Evolutionary conservation across 2,113 vertebrate species (phyloP).

Genomic region (Petaurus breviceps): DNA sequence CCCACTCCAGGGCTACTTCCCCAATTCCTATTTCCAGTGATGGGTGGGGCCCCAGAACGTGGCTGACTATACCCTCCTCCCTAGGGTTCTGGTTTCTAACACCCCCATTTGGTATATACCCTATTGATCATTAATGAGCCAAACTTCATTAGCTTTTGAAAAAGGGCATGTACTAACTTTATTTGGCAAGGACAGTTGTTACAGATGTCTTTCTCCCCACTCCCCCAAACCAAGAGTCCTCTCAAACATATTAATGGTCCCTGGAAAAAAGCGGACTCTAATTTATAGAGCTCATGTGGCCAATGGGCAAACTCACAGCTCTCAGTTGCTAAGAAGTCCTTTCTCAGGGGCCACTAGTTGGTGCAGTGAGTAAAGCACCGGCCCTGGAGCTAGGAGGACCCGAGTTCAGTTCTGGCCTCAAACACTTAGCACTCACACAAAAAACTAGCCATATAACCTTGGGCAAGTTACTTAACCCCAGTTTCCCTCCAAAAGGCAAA

Average conservation of each 20-base stretch:
- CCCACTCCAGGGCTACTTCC: neutral
- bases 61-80: neutral
- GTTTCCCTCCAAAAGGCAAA: too few species aligned
- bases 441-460: too few species aligned
- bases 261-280: neutral
- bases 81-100: neutral
- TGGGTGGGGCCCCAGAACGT: neutral
- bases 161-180: neutral
- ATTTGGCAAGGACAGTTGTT: neutral
- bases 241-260: neutral
- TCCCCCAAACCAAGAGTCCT: neutral
- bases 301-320: neutral
- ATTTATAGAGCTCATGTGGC: neutral
- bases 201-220: neutral
- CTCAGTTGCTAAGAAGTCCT: neutral
- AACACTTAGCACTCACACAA: too few species aligned
- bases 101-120: neutral
- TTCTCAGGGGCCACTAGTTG: too few species aligned
- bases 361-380: too few species aligned
- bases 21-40: neutral
- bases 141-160: neutral
- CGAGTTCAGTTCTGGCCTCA: too few species aligned
- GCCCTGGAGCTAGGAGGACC: too few species aligned
- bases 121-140: neutral
- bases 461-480: too few species aligned